These are phyloP conservation scores for Scleropages formosus DNA, from an alignment of 2,797 vertebrate genomes.

Conservation along the genomic window DNA sequence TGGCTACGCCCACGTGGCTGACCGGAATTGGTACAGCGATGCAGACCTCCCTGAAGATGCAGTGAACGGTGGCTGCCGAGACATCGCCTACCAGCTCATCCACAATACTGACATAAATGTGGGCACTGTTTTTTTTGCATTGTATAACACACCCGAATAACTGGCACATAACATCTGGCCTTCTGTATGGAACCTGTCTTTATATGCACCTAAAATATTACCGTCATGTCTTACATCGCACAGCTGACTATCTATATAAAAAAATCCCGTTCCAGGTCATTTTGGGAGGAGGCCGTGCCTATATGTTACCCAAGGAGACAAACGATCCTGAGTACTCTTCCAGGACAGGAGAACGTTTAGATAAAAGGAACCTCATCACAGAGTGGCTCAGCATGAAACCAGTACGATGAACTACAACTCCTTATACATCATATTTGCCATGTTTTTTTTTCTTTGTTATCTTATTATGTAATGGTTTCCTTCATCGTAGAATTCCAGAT, in stretches of 20 bases:
- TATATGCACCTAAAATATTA: no score
- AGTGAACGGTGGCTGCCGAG: constrained; percentile 56
- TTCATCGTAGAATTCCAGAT: constrained; percentile 59
- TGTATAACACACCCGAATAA: no score
- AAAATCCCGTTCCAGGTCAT: constrained; percentile 56
- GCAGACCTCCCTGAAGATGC: constrained; percentile 51
- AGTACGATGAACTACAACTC: background rate
- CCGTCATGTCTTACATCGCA: no score
- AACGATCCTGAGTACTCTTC: constrained; percentile 65
- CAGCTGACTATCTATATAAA: no score
- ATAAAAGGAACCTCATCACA: constrained; percentile 60
- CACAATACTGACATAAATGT: constrained; percentile 73
- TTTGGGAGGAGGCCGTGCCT: constrained; percentile 73
- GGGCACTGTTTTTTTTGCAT: constrained; percentile 37
- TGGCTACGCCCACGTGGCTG: constrained; percentile 61
- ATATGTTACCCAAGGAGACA: constrained; percentile 61
- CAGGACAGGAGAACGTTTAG: constrained; percentile 36
- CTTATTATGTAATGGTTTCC: background rate
- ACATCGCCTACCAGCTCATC: constrained; percentile 71
- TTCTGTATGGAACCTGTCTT: no score
- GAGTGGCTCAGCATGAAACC: constrained; percentile 62
- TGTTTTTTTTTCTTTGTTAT: background rate
- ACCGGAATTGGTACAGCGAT: constrained; percentile 70
- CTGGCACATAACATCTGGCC: no score
- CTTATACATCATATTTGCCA: background rate